Evolutionary conservation across 1,140 invertebrate species (phyloP).

Genomic region (Anthonomus grandis): DNA sequence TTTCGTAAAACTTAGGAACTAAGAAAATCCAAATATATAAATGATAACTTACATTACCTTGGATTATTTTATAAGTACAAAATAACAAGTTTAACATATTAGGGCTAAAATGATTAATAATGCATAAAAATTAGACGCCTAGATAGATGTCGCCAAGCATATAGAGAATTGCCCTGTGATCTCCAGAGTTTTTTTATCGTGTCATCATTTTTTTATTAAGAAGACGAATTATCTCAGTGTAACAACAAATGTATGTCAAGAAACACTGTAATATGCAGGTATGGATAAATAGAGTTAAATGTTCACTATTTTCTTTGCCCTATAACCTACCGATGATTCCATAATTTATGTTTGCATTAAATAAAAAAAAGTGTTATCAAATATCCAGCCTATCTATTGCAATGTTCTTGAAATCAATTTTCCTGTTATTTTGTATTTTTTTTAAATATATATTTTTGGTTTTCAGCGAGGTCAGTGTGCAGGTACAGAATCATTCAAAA

Average conservation of each 20-base stretch:
- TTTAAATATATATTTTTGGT: slow-evolving; percentile 31
- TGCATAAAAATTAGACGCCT: slow-evolving; percentile 14
- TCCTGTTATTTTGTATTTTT: slow-evolving; percentile 25
- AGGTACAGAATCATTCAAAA: slow-evolving; percentile 33
- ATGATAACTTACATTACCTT: slow-evolving; percentile 31
- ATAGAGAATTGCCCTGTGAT: slow-evolving; percentile 49
- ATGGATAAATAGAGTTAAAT: no score
- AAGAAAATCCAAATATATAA: slow-evolving; percentile 36
- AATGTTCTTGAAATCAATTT: no score
- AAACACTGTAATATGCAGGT: slow-evolving; percentile 7
- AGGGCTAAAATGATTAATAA: slow-evolving; percentile 25
- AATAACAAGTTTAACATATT: slow-evolving; percentile 30
- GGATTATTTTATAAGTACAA: slow-evolving; percentile 39
- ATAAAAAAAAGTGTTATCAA: no score
- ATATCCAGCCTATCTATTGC: no score
- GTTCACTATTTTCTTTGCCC: no score
- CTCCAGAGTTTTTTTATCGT: slow-evolving; percentile 1
- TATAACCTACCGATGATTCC: background rate
- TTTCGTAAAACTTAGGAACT: slow-evolving; percentile 44
- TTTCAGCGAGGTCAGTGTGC: slow-evolving; percentile 43
- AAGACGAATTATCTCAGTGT: background rate
- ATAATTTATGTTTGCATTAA: no score
- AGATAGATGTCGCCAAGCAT: slow-evolving; percentile 44
- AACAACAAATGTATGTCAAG: slow-evolving; percentile 16
- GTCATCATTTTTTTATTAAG: slow-evolving; percentile 6